Conservation (phyloP, 2,113 vertebrate genomes). For the Dipodomys merriami region DNA sequence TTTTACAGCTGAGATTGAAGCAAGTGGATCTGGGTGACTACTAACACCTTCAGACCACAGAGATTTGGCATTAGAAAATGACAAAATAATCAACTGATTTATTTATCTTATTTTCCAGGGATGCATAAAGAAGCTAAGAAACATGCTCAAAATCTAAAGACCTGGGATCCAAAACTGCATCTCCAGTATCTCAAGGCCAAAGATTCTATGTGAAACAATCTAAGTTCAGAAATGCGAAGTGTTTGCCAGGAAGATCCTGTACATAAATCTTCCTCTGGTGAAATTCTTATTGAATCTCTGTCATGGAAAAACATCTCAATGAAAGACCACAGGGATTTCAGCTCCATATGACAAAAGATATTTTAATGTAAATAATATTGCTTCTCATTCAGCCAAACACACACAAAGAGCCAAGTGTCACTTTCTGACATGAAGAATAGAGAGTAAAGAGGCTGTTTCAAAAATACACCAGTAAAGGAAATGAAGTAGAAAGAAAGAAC, state of each 20-base stretch:
- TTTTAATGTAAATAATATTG: not conserved
- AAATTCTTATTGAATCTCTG: not conserved
- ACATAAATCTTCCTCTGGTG: not conserved
- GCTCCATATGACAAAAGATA: not conserved
- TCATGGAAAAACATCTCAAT: constrained; percentile 25
- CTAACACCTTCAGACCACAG: not conserved
- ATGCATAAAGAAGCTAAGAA: not conserved
- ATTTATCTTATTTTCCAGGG: not conserved
- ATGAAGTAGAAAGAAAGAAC: not conserved
- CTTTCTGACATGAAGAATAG: not conserved
- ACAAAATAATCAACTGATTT: not conserved
- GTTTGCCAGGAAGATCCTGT: not conserved
- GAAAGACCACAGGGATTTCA: not conserved
- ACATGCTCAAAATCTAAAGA: not conserved
- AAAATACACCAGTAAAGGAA: not conserved
- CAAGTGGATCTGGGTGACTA: not conserved
- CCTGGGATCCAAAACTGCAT: no score
- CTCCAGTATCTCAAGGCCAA: not conserved
- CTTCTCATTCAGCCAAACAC: not conserved
- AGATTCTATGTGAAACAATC: not conserved
- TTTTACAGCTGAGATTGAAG: not conserved
- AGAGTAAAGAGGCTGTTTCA: not conserved
- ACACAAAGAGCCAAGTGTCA: not conserved
- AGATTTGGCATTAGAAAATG: not conserved
- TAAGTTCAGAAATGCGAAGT: not conserved